phyloP scores from a whole-genome alignment of 23 tunicate species.

The Halocynthia roretzi region DNA sequence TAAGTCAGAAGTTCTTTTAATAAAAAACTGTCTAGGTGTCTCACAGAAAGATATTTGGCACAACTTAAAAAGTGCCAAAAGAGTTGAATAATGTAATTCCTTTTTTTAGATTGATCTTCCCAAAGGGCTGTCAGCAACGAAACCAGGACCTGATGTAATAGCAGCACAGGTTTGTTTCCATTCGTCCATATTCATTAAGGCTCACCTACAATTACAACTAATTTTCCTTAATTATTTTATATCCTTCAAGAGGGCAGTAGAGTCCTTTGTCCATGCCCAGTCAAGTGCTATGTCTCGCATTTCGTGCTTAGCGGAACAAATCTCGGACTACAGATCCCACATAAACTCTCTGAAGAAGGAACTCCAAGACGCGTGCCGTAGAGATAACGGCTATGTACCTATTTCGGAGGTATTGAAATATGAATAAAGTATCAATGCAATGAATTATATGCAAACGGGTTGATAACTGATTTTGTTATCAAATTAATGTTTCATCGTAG shows the following conservation, averaged over 20 bases:
- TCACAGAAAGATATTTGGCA: too few species aligned
- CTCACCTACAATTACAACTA: neutral
- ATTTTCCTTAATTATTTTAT: too few species aligned
- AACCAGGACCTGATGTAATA: slow-evolving; percentile 47
- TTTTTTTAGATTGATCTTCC: neutral
- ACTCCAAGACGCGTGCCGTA: slow-evolving; percentile 72
- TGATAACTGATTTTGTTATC: neutral
- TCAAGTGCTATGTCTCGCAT: slow-evolving; percentile 85
- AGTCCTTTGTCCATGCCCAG: slow-evolving; percentile 75
- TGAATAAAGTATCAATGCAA: too few species aligned
- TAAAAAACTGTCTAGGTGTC: too few species aligned
- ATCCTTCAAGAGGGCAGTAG: slow-evolving; percentile 49
- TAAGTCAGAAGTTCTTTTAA: too few species aligned
- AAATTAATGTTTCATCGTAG: neutral
- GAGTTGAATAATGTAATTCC: too few species aligned
- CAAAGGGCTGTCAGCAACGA: slow-evolving; percentile 19
- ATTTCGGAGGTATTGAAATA: slow-evolving; percentile 24
- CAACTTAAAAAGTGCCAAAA: too few species aligned
- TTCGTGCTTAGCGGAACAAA: slow-evolving; percentile 62
- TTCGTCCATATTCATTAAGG: neutral
- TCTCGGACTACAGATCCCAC: slow-evolving; percentile 71
- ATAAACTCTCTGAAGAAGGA: slow-evolving; percentile 74
- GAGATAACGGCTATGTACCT: slow-evolving; percentile 42
- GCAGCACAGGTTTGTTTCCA: slow-evolving; percentile 63
- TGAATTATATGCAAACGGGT: neutral